A percentile compares a stretch with the other conserved stretches of the same genome.
Evolutionary conservation across 1,140 invertebrate species (phyloP).

Genomic region (Rhizoglyphus robini): DNA sequence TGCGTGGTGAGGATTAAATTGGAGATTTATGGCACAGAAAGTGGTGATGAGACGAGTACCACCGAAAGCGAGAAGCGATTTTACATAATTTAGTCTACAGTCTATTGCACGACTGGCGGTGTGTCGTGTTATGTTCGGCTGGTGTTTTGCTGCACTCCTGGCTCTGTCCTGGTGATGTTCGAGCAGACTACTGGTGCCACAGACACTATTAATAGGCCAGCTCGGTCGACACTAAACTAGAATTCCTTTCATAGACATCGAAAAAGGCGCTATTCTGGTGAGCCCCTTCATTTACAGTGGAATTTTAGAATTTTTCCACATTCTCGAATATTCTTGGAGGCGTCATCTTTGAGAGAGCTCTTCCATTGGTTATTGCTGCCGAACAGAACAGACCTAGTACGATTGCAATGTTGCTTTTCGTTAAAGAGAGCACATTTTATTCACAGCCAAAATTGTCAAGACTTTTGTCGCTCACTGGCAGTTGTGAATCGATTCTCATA

Average conservation of each 20-base stretch:
- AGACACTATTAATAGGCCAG: no score
- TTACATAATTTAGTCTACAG: neutral
- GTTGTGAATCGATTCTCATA: neutral
- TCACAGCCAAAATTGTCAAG: slow-evolving; percentile 8
- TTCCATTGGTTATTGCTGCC: neutral
- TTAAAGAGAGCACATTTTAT: no score
- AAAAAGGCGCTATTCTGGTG: neutral
- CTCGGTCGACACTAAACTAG: no score
- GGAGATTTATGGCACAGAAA: no score
- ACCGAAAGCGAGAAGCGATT: neutral
- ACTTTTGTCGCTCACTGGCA: neutral
- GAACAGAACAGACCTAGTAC: neutral
- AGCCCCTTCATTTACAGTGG: neutral
- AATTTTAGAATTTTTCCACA: slow-evolving; percentile 10
- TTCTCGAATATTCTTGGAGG: neutral
- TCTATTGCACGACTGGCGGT: neutral
- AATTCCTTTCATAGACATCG: slow-evolving; percentile 17
- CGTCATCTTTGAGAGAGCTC: neutral
- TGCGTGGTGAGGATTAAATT: no score
- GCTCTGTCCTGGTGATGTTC: no score
- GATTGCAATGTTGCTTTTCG: neutral
- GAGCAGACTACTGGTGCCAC: no score
- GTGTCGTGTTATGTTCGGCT: no score
- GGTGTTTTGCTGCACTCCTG: no score
- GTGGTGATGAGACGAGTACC: no score